These are phyloP conservation scores for Calephelis perditalis DNA, from an alignment of 2,888 invertebrate species.

Conservation along the genomic window DNA sequence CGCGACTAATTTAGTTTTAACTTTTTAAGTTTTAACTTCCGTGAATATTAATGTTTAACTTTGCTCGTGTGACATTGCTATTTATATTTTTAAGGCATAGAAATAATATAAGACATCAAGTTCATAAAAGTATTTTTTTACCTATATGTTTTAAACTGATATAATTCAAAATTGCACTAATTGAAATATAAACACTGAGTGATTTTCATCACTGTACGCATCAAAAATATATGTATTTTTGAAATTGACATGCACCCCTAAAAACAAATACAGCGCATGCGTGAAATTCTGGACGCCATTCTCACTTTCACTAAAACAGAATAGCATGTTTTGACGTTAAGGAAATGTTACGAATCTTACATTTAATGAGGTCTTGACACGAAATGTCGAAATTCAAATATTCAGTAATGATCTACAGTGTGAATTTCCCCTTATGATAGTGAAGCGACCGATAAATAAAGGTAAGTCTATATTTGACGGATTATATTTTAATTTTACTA, in stretches of 20 bases:
- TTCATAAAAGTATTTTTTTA: too few relatives aligned
- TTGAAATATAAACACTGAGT: too few relatives aligned
- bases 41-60: too few relatives aligned
- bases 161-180: too few relatives aligned
- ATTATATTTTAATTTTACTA: background rate
- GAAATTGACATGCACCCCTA: slow-evolving; percentile 23
- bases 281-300: slow-evolving; percentile 65
- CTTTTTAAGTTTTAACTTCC: too few relatives aligned
- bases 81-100: too few relatives aligned
- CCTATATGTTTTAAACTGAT: too few relatives aligned
- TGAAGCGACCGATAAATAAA: slow-evolving; percentile 48
- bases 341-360: slow-evolving; percentile 48
- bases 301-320: slow-evolving; percentile 59
- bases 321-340: slow-evolving; percentile 66
- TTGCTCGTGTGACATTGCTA: too few relatives aligned
- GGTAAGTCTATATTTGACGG: slow-evolving; percentile 40
- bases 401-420: slow-evolving; percentile 58
- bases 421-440: slow-evolving; percentile 66
- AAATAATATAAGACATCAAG: too few relatives aligned
- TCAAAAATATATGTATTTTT: background rate
- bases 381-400: slow-evolving; percentile 50
- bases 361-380: slow-evolving; percentile 73
- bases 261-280: slow-evolving; percentile 56
- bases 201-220: too few relatives aligned
- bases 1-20: too few relatives aligned